Evolutionary conservation across 2,113 vertebrate genomes (phyloP), one percentile per base, ranked within the genome.

Genomic region (Pheucticus melanocephalus): DNA sequence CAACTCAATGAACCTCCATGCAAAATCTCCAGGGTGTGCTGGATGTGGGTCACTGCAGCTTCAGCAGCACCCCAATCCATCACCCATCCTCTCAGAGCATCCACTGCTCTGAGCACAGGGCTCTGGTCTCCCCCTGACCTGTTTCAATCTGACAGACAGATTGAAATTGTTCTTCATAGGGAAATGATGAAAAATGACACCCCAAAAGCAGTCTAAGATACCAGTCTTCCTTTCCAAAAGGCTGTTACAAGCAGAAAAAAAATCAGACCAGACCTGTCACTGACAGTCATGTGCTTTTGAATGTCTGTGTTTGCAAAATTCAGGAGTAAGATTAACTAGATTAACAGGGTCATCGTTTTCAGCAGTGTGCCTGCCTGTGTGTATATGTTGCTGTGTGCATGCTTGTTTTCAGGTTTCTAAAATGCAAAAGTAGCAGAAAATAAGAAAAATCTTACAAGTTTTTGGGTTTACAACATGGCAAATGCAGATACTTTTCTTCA

Each of bases 1-100:
- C 63, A 44, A 4, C 24, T 44, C 51, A 33, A 1, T 1, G 7
- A 20, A 11, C 27, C 15, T 47, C 27, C 15, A 8, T 2, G 0
- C 12, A 25, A 44, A 10, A n/a, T 31, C 37, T 64, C 33, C 33
- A 39, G 70, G 14, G 3, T 40, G 44, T 39, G 22, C 33, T 39
- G 77, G 17, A 6, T 56, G 48, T 23, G 45, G 31, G 30, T 69
- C 64, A 31, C 4, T 82, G 19, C 45, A 25, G 44, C 63, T 6
- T 37, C 71, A 89, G 33, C 59, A 48, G 35, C 30, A 45, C 9
- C 37, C 19, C 28, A 30, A 4, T 13, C 40, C 28, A 23, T 78
- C 24, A 44, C 19, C 10, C 50, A 35, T 30, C 11, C 48, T 53
- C 60, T 53, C 37, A 53, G 37, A 70, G 51, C 51, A 57, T 40